A percentile compares a stretch with the other conserved stretches of the same genome.
These are phyloP conservation scores for Leptinotarsa undecemlineata DNA, from an alignment of 1,140 invertebrate genomes.

Conservation along the genomic window DNA sequence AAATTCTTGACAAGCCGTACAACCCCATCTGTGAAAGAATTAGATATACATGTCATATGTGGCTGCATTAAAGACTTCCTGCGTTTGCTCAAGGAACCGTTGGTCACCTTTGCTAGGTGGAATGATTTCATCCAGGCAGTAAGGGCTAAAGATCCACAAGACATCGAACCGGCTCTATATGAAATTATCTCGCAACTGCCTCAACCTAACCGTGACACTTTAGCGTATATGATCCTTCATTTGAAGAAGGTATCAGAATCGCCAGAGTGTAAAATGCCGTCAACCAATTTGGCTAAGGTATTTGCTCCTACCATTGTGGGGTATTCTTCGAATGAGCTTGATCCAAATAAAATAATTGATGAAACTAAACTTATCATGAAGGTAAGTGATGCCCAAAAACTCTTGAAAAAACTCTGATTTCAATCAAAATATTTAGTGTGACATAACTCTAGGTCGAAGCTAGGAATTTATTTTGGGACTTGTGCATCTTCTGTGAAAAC, in stretches of 20 bases:
- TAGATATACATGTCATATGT: slow-evolving; percentile 81
- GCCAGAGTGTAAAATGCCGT: slow-evolving; percentile 77
- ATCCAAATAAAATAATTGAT: slow-evolving; percentile 65
- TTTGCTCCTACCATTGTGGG: slow-evolving; percentile 87
- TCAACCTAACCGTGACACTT: slow-evolving; percentile 82
- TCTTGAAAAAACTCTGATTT: no score
- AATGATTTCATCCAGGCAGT: slow-evolving; percentile 74
- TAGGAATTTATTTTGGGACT: no score
- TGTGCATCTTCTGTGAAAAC: no score
- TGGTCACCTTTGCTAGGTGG: slow-evolving; percentile 77
- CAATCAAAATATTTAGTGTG: no score
- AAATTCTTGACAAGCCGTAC: slow-evolving; percentile 77
- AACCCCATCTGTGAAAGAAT: slow-evolving; percentile 69
- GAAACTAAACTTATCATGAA: slow-evolving; percentile 55
- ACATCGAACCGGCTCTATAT: slow-evolving; percentile 60
- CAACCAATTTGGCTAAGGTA: slow-evolving; percentile 74
- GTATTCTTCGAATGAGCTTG: slow-evolving; percentile 71
- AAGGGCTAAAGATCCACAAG: slow-evolving; percentile 56
- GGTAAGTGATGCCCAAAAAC: background rate
- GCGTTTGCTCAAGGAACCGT: slow-evolving; percentile 76
- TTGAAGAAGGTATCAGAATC: slow-evolving; percentile 76
- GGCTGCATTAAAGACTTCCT: slow-evolving; percentile 88
- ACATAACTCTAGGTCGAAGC: no score
- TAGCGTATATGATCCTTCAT: slow-evolving; percentile 84
- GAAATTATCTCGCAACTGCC: slow-evolving; percentile 76